Base-by-base conservation (phyloP, 2,888 invertebrate genomes). In the Loripinus fragilis region DNA sequence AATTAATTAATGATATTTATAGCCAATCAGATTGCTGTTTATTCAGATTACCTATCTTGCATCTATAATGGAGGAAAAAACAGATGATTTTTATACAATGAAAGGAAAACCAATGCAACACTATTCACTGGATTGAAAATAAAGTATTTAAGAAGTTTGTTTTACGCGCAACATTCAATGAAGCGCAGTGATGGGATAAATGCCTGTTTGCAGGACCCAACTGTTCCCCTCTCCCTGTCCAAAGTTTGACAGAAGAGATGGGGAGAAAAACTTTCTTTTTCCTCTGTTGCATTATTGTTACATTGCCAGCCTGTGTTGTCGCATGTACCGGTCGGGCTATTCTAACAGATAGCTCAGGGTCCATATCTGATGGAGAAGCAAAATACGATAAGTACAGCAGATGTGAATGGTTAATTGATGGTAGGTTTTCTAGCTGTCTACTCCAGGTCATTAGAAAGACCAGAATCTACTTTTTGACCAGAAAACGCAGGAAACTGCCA, bases 341-440 rank as follows among this genome's bases (percentile, higher is more conserved):
- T 42, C 60, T 82, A 38, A 84, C 83, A 30, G 74, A 78, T 17
- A 42, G 33, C 1, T 75, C 76, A 68, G 85, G 86, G 12, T 72
- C 68, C 17, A 76, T 86, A 42, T 83, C 82, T 2, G 78, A 79
- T 41, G 41, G 60, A 10, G 45, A 65, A 20, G 67, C 71, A 7
- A 65, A 33, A 12, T 85, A 87, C 71, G 80, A 78, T 15, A 60
- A 66, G 41, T 87, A 85, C 70, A 81, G 86, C 17, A 71, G 87
- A 73, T 98, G 98, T 93, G 98, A 98, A 95, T 98, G 98, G 98
- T 95, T 98, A 72, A 98, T 98, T 91, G 97, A 96, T 94, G 98
- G 98, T 94, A 92, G 88, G 89, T 83, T 12, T 38, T 38, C n/a
- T n/a, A n/a, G n/a, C n/a, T n/a, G n/a, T n/a, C n/a, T n/a, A n/a